A percentile compares a stretch with the other conserved stretches of the same genome.
Evolutionary conservation across 1,140 invertebrate species (phyloP).

Genomic region (Copidosoma floridanum): DNA sequence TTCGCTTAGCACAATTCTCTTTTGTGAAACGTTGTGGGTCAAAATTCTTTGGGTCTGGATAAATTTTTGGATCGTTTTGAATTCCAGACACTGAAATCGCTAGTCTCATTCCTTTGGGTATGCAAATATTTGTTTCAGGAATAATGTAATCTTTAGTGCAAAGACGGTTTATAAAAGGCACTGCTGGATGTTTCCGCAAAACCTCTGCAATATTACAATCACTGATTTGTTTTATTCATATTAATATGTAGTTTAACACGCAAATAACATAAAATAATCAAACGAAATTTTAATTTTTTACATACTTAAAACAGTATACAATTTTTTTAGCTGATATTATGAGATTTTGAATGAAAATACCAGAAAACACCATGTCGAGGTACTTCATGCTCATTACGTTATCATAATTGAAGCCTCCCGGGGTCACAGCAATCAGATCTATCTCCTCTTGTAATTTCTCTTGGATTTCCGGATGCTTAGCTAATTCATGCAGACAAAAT

Average conservation of each 20-base stretch:
- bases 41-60: slow-evolving; percentile 62
- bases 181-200: slow-evolving; percentile 53
- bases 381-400: slow-evolving; percentile 47
- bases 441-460: slow-evolving; percentile 45
- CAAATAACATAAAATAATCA: too few relatives aligned
- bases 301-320: too few relatives aligned
- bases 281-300: too few relatives aligned
- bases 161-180: slow-evolving; percentile 43
- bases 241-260: too few relatives aligned
- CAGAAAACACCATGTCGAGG: slow-evolving; percentile 41
- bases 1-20: slow-evolving; percentile 45
- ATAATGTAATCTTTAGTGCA: slow-evolving; percentile 49
- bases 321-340: too few relatives aligned
- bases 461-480: slow-evolving; percentile 36
- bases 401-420: slow-evolving; percentile 45
- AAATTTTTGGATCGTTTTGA: slow-evolving; percentile 53
- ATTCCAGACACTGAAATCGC: slow-evolving; percentile 35
- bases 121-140: slow-evolving; percentile 32
- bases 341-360: too few relatives aligned
- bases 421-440: slow-evolving; percentile 18
- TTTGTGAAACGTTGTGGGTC: slow-evolving; percentile 62
- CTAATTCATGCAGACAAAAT: slow-evolving; percentile 40
- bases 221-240: too few relatives aligned
- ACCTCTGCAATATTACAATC: slow-evolving; percentile 38
- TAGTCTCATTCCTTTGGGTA: slow-evolving; percentile 38